A percentile compares a stretch with the other conserved stretches of the same genome.
Conservation (phyloP, 1,140 invertebrate species). For the Dryas iulia region DNA sequence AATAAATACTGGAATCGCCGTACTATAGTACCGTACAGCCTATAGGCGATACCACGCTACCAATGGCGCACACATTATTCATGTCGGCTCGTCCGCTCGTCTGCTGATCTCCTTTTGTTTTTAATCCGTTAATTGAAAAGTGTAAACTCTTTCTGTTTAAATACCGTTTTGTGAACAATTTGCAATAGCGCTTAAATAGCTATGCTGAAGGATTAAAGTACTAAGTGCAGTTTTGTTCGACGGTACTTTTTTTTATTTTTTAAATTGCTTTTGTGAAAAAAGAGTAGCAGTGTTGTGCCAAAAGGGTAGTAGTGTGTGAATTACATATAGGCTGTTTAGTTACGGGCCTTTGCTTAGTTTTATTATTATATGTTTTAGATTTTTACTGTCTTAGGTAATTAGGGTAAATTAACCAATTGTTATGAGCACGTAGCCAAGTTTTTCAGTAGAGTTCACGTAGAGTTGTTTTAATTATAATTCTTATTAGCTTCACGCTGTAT, state of each 20-base stretch:
- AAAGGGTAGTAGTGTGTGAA: neutral
- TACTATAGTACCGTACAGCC: constrained; percentile 23
- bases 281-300: neutral
- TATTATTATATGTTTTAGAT: neutral
- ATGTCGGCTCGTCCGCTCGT: neutral
- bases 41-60: too few species aligned
- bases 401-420: too few species aligned
- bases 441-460: too few species aligned
- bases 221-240: neutral
- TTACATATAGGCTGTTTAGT: neutral
- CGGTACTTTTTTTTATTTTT: neutral
- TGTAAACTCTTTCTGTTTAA: constrained; percentile 3
- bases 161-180: neutral
- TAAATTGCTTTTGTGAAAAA: neutral
- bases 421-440: too few species aligned
- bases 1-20: neutral
- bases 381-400: too few species aligned
- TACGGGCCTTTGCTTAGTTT: neutral
- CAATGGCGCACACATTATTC: constrained; percentile 9
- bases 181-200: constrained; percentile 3
- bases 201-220: neutral
- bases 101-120: neutral
- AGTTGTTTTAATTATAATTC: too few species aligned
- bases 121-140: constrained; percentile 1
- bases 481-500: too few species aligned